Base-by-base conservation (phyloP, 2,888 invertebrate genomes). In the Andrena hattorfiana region DNA sequence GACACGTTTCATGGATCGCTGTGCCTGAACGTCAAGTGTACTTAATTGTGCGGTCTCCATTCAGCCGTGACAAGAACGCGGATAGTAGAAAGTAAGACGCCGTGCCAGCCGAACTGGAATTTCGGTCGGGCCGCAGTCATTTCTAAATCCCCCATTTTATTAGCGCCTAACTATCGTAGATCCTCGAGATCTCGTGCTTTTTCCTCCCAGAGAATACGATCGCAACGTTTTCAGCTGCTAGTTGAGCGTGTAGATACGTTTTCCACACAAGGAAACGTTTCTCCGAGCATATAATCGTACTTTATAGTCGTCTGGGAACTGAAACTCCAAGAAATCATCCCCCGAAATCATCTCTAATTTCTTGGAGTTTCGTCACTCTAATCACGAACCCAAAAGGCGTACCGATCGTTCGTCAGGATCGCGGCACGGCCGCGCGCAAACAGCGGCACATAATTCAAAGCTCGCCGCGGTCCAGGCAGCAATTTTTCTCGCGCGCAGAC, bases 1-100 rank as follows among this genome's bases (percentile, higher is more conserved):
- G 77, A 83, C 56, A 56, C 60, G 82, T 81, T 72, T 69, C 72
- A 60, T 30, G 70, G 70, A 71, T 73, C 77, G 81, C 28, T 60
- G 82, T 83, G 83, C 77, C 69, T 68, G 48, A 62, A 77, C 83
- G 83, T 84, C 83, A 82, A 71, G 83, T 82, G 83, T 68, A 74
- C 63, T 84, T 84, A 84, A 84, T 84, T 84, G 83, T 63, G 67
- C 83, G 74, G 77, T 74, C 83, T 82, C 83, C 78, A 68, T 84
- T 82, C 56, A 84, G 71, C 77, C 82, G 77, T 84, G 77, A 77
- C 83, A 63, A 56, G 83, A 77, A 77, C 82, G 77, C 77, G 71
- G 77, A 78, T 82, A 82, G 71, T 82, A 78, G 83, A 84, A 82
- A 84, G 83, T 77, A 62, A 74, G 70, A 74, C 82, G 48, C 35